Conservation (phyloP, 1,140 invertebrate species). For the Eurosta solidaginis region DNA sequence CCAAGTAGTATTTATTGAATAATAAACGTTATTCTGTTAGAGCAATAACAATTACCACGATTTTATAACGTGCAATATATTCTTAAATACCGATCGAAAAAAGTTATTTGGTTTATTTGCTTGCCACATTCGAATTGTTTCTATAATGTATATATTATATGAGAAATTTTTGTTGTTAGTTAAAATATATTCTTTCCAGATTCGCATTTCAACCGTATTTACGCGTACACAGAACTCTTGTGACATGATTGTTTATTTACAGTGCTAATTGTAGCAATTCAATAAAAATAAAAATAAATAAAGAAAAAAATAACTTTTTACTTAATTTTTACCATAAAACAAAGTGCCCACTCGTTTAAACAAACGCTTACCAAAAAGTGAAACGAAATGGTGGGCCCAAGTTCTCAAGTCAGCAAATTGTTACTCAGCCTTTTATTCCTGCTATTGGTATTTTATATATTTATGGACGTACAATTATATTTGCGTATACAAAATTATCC, state of each 20-base stretch:
- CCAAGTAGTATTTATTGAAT: too few relatives aligned
- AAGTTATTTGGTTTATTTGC: neutral
- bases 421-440: slow-evolving; percentile 62
- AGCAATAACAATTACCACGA: too few relatives aligned
- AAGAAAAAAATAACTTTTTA: neutral
- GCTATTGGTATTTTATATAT: slow-evolving; percentile 64
- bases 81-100: neutral
- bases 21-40: too few relatives aligned
- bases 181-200: slow-evolving; percentile 5
- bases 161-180: neutral
- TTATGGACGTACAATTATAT: slow-evolving; percentile 67
- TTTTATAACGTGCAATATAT: neutral
- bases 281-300: neutral
- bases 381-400: slow-evolving; percentile 63
- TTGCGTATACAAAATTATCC: slow-evolving; percentile 67
- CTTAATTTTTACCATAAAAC: neutral
- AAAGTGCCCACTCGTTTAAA: neutral
- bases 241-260: slow-evolving; percentile 9
- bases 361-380: neutral
- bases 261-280: slow-evolving; percentile 9
- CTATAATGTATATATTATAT: neutral
- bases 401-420: slow-evolving; percentile 65
- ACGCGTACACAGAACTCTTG: neutral
- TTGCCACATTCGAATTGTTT: neutral
- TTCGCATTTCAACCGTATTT: slow-evolving; percentile 17